Percentiles rank a stretch among this genome's conserved stretches.
phyloP scores from a whole-genome alignment of 2,888 invertebrate species.

The Stenodera caucasica region DNA sequence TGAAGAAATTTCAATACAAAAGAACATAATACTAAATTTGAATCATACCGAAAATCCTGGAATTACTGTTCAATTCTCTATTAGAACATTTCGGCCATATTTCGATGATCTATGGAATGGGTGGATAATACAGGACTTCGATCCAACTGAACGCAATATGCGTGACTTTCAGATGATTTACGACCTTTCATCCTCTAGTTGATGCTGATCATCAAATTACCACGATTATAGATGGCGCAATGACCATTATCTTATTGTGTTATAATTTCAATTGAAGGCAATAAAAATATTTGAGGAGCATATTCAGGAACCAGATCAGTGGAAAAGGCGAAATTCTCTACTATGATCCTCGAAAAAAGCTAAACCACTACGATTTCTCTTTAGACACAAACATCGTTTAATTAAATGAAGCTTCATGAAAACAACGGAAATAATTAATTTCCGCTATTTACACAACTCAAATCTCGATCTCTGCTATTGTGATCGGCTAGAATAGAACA shows the following conservation, averaged over 20 bases:
- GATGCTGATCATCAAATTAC: slow-evolving; percentile 23
- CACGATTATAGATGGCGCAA: slow-evolving; percentile 24
- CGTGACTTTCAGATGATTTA: slow-evolving; percentile 36
- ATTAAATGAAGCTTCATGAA: too few relatives aligned
- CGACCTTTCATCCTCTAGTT: slow-evolving; percentile 30
- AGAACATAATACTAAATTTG: too few relatives aligned
- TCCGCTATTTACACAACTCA: too few relatives aligned
- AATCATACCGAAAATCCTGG: too few relatives aligned
- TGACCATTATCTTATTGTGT: slow-evolving; percentile 22
- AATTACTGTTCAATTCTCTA: slow-evolving; percentile 29
- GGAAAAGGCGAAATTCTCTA: neutral
- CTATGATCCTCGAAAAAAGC: too few relatives aligned
- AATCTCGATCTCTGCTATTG: too few relatives aligned
- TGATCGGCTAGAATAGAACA: too few relatives aligned
- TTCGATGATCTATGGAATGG: slow-evolving; percentile 40
- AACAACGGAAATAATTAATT: too few relatives aligned
- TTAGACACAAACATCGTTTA: too few relatives aligned
- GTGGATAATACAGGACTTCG: slow-evolving; percentile 38
- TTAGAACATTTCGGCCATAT: slow-evolving; percentile 25
- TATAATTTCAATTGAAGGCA: slow-evolving; percentile 20
- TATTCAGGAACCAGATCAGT: neutral
- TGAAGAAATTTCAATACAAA: too few relatives aligned
- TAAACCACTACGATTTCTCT: too few relatives aligned
- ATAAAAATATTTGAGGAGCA: neutral
- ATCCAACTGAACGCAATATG: slow-evolving; percentile 43